These are phyloP conservation scores for Megaustenia siamemsis DNA, from an alignment of 2,888 invertebrate genomes.

Conservation along the genomic window DNA sequence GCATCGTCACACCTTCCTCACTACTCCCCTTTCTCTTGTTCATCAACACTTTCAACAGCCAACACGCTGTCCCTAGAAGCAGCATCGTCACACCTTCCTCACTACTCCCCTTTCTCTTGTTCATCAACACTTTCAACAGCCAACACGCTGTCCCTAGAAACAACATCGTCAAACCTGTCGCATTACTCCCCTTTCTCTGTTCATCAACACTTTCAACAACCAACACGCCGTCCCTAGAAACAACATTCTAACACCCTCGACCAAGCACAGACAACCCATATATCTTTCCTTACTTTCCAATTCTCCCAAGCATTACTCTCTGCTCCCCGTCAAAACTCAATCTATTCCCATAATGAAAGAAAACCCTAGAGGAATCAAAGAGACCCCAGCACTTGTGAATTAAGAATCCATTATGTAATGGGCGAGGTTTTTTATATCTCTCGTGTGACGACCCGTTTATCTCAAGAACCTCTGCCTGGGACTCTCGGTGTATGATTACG, in stretches of 20 bases:
- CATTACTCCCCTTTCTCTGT: too few relatives aligned
- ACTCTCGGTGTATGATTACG: neutral
- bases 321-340: neutral
- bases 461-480: neutral
- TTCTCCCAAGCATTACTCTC: neutral
- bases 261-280: neutral
- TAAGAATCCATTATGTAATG: conserved; percentile 23
- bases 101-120: too few relatives aligned
- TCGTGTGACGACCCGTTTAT: neutral
- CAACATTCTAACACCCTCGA: neutral
- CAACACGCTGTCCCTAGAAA: too few relatives aligned
- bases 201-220: too few relatives aligned
- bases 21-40: too few relatives aligned
- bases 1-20: too few relatives aligned
- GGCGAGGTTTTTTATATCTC: neutral
- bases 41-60: too few relatives aligned
- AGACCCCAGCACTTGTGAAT: neutral
- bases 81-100: too few relatives aligned
- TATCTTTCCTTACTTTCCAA: too few relatives aligned
- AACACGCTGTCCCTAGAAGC: too few relatives aligned
- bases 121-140: too few relatives aligned
- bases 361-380: neutral
- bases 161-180: too few relatives aligned
- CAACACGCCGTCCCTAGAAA: neutral
- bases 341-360: neutral